Percentiles rank a stretch among this genome's conserved stretches.
Evolutionary conservation across 2,888 invertebrate genomes (phyloP).

Genomic region (Deroplatys truncata): DNA sequence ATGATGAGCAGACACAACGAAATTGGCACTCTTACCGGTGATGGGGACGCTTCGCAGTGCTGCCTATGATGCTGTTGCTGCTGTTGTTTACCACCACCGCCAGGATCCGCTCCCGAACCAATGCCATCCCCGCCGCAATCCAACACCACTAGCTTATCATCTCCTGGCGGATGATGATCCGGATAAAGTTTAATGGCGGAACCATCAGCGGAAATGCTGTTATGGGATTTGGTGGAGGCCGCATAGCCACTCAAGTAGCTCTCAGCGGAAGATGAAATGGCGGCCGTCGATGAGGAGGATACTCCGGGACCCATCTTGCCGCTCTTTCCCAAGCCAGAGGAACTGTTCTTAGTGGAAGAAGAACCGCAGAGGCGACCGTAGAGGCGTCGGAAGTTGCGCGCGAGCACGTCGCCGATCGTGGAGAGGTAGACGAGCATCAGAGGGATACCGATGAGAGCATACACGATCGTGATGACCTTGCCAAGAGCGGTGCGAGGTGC

Average conservation of each 20-base stretch:
- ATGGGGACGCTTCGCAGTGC: slow-evolving; percentile 46
- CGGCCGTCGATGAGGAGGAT: neutral
- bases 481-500: slow-evolving; percentile 77
- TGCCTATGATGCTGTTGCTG: slow-evolving; percentile 39
- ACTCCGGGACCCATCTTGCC: slow-evolving; percentile 27
- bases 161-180: slow-evolving; percentile 7
- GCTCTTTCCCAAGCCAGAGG: slow-evolving; percentile 35
- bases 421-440: slow-evolving; percentile 84
- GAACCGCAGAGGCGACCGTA: slow-evolving; percentile 55
- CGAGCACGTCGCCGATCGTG: slow-evolving; percentile 79
- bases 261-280: slow-evolving; percentile 1
- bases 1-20: slow-evolving; percentile 81
- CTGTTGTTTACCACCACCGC: slow-evolving; percentile 7
- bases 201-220: slow-evolving; percentile 26
- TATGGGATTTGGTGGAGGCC: slow-evolving; percentile 18
- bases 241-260: slow-evolving; percentile 21
- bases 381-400: slow-evolving; percentile 69
- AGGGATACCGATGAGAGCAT: slow-evolving; percentile 83
- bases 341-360: slow-evolving; percentile 4
- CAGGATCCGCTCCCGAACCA: slow-evolving; percentile 34
- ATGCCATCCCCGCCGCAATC: slow-evolving; percentile 43
- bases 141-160: slow-evolving; percentile 39
- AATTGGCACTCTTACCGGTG: slow-evolving; percentile 77
- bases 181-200: slow-evolving; percentile 19
- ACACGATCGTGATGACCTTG: slow-evolving; percentile 74